Percentiles rank a stretch among this genome's conserved stretches.
Evolutionary conservation across 2,888 invertebrate species (phyloP).

Genomic region (Amblyjoppa proteus): DNA sequence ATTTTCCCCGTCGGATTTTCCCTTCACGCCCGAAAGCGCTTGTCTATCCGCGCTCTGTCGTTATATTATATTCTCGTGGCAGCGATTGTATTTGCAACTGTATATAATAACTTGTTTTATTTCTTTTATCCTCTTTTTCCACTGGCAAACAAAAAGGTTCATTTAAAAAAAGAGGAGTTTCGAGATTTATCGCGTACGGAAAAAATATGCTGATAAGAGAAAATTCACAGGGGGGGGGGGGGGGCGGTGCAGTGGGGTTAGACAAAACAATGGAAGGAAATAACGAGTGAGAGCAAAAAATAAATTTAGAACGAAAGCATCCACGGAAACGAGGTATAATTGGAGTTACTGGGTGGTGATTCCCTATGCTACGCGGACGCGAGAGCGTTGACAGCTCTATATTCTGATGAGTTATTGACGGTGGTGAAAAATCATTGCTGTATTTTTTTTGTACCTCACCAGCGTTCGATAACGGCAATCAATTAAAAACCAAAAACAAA

Average conservation of each 20-base stretch:
- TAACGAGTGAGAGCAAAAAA: background rate
- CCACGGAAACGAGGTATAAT: constrained; percentile 21
- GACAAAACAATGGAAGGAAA: background rate
- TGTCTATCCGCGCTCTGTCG: constrained; percentile 1
- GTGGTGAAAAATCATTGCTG: constrained; percentile 16
- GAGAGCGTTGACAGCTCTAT: background rate
- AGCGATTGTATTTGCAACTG: background rate
- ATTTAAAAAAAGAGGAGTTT: background rate
- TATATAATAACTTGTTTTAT: background rate
- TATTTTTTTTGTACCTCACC: constrained; percentile 11
- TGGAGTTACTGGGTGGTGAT: background rate
- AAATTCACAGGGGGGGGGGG: background rate
- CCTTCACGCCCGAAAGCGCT: constrained; percentile 1
- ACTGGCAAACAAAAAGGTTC: background rate
- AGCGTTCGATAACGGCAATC: constrained; percentile 6
- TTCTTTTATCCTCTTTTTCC: background rate
- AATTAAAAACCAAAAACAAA: background rate
- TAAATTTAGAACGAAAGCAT: background rate
- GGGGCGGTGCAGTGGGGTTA: background rate
- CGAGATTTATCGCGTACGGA: constrained; percentile 2
- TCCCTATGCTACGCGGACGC: background rate
- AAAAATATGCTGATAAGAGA: background rate
- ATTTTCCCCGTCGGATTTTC: constrained; percentile 50
- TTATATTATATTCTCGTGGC: background rate
- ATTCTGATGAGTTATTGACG: constrained; percentile 23